Evolutionary conservation across 2,888 invertebrate genomes (phyloP), one percentile per base, ranked within the genome.

Genomic region (Barypeithes pellucidus): DNA sequence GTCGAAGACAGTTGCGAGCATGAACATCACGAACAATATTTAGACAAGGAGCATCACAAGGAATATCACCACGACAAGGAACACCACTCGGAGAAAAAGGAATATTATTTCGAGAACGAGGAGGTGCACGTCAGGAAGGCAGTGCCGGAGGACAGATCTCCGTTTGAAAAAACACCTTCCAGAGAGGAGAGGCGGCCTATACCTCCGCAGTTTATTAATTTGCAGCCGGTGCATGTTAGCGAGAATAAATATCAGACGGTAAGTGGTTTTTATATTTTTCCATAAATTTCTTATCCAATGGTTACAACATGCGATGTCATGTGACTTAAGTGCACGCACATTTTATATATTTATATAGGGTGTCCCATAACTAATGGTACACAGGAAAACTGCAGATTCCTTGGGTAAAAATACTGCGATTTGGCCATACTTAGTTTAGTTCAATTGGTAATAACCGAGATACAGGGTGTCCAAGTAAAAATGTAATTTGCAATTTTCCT

Each of bases 201-300:
- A 11, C 86, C 86, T 14, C 87, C 87, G 3, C 84, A 84, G 43
- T 85, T 84, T 75, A 86, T 86, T 68, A 84, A 86, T 72, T 78
- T 87, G 52, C 83, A 84, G 39, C 80, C 82, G 0, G 80, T 83
- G 11, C 81, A 84, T 73, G 41, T 18, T 12, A 68, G 78, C 20
- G 86, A 86, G 76, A 86, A 86, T 76, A 86, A 86, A 80, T 41
- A 72, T 20, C 71, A 74, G 20, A 78, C 80, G 79, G 86, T 86
- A 78, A 86, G 86, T 83, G 22, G n/a, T 4, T n/a, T 39, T 3
- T 39, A 12, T 39, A 4, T 39, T 39, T 39, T 8, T 5, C 8
- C 1, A 1, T 29, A 29, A 29, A 29, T 8, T 29, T 2, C 9
- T 29, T 29, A 29, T 29, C 29, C 8, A 29, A 24, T 29, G 1